phyloP scores from a whole-genome alignment of 2,888 invertebrate genomes.

The Ethmia dodecea region DNA sequence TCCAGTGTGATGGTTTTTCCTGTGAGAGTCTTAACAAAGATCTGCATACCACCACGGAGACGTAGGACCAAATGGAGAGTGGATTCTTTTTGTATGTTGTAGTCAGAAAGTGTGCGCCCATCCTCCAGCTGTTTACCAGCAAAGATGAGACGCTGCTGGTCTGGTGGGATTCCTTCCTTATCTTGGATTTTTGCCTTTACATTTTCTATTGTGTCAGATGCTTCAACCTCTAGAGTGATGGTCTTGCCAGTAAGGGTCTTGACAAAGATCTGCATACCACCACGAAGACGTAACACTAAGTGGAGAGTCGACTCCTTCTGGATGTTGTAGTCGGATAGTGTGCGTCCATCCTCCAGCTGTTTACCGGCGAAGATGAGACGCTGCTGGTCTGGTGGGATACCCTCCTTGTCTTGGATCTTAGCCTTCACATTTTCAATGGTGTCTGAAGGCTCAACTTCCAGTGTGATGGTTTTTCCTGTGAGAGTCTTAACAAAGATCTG shows the following conservation, averaged over 20 bases:
- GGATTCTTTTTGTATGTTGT: constrained; percentile 38
- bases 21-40: constrained; percentile 34
- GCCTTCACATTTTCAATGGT: constrained; percentile 55
- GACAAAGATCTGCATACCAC: constrained; percentile 47
- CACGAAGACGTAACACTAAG: constrained; percentile 44
- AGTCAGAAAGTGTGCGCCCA: constrained; percentile 41
- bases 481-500: constrained; percentile 53
- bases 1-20: constrained; percentile 37
- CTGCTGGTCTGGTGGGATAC: constrained; percentile 55
- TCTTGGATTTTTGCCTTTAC: constrained; percentile 45
- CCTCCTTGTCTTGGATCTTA: constrained; percentile 55
- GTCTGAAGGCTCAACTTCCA: constrained; percentile 48
- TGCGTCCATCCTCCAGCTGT: constrained; percentile 50
- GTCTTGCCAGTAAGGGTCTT: constrained; percentile 43
- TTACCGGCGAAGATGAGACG: constrained; percentile 51
- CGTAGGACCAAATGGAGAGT: constrained; percentile 30
- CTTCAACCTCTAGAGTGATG: constrained; percentile 37
- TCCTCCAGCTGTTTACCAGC: constrained; percentile 44
- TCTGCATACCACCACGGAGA: constrained; percentile 34
- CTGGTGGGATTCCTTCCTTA: constrained; percentile 45
- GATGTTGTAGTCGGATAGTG: constrained; percentile 50
- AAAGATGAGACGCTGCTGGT: constrained; percentile 42
- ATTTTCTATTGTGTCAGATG: constrained; percentile 41
- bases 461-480: constrained; percentile 49
- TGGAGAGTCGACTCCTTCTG: constrained; percentile 53